Evolutionary conservation across 2,888 invertebrate species (phyloP), one percentile per base, ranked within the genome.

Genomic region (Balanococcus diminutus): DNA sequence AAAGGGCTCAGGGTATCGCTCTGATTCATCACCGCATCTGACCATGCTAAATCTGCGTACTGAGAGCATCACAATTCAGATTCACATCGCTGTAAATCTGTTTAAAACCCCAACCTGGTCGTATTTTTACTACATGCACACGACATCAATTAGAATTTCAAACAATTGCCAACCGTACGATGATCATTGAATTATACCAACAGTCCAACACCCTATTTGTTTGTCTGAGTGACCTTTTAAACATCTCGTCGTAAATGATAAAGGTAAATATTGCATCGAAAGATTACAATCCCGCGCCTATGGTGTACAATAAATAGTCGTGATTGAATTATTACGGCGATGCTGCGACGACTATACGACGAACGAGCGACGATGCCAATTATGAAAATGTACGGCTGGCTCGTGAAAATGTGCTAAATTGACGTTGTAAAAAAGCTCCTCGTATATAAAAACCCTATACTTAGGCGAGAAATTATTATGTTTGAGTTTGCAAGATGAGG

Each of bases 71-170:
- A n/a, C n/a, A n/a, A n/a, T n/a, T n/a, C n/a, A n/a, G n/a, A n/a
- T n/a, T n/a, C n/a, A n/a, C n/a, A n/a, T n/a, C n/a, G n/a, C n/a
- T 22, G 22, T 56, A 56, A 56, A 56, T 56, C 56, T 56, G 8
- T 22, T 56, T 19, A 56, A 56, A 6, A 14, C 4, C 6, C 19
- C 22, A 36, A 6, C 3, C 36, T 51, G 1, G 19, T 8, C 56
- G 9, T 19, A 56, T 56, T 56, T 56, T 56, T 56, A 56, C 56
- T 56, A 19, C 22, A 56, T 8, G 56, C 56, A 56, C 56, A 56
- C 56, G 56, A 56, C 56, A 56, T 56, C 56, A 56, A 56, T 56
- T 56, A 56, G 56, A 56, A 56, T 56, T 56, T 56, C 56, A 56
- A 56, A 56, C 56, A 56, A 56, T 56, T 56, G 56, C 56, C 56